These are phyloP conservation scores for Pocillopora grandis DNA, from an alignment of 92 coral and sea anemone genomes.

Conservation along the genomic window DNA sequence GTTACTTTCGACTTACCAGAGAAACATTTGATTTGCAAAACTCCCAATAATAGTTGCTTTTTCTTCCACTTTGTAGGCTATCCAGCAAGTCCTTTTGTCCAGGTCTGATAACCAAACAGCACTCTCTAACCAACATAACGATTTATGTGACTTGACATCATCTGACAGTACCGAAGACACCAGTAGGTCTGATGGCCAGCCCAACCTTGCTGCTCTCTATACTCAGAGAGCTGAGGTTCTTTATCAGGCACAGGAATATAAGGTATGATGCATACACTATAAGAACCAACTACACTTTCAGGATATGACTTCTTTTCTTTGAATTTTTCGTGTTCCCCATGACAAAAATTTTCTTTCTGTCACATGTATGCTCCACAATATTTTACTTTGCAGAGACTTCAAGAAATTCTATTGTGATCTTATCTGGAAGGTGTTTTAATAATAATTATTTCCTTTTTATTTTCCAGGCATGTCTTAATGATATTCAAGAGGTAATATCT, in stretches of 20 bases:
- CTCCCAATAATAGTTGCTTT: not conserved
- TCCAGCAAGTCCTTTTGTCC: conserved; percentile 20
- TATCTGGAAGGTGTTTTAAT: not conserved
- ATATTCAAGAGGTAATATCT: conserved; percentile 72
- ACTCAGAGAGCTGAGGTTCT: conserved; percentile 77
- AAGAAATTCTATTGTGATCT: not conserved
- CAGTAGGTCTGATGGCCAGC: conserved; percentile 18
- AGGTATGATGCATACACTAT: conserved; percentile 32
- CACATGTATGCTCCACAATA: no score
- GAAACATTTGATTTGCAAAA: not conserved
- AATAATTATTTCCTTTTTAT: not conserved
- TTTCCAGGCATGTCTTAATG: conserved; percentile 72
- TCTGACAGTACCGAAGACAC: conserved; percentile 27
- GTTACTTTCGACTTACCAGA: no score
- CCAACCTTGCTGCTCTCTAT: conserved; percentile 47
- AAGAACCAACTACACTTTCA: not conserved
- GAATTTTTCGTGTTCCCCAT: not conserved
- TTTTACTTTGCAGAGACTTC: no score
- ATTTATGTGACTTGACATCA: not conserved
- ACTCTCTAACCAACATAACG: not conserved
- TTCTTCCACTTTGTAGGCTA: conserved; percentile 18
- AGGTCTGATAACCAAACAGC: conserved; percentile 18
- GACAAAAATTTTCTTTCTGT: not conserved
- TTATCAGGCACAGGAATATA: conserved; percentile 67
- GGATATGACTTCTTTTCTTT: not conserved